Conservation (phyloP, 2,113 vertebrate genomes). For the Chloropsis cyanopogon region DNA sequence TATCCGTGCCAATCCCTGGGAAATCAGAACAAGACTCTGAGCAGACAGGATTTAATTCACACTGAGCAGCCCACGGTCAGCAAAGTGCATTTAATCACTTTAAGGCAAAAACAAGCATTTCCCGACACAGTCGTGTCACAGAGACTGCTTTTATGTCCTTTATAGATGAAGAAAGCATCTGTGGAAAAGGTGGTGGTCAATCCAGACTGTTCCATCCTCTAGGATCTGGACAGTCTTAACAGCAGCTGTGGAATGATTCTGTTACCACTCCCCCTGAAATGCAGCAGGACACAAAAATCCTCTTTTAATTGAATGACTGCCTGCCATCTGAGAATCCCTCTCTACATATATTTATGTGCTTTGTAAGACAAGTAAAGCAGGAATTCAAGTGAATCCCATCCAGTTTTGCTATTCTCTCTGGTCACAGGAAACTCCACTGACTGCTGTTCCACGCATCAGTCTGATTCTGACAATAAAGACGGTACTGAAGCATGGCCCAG, state of each 20-base stretch:
- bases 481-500: not conserved
- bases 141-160: not conserved
- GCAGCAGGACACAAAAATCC: not conserved
- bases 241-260: not conserved
- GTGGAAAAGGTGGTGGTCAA: not conserved
- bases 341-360: not conserved
- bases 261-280: not conserved
- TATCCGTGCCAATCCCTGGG: conserved; percentile 82
- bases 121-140: fast-evolving
- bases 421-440: not conserved
- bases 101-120: not conserved
- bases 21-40: not conserved
- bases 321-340: not conserved
- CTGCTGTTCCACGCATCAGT: not conserved
- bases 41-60: not conserved
- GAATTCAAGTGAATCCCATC: not conserved
- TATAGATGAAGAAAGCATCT: not conserved
- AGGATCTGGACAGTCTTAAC: not conserved
- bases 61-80: not conserved
- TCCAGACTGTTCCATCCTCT: not conserved
- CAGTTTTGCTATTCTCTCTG: not conserved
- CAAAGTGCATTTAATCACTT: not conserved
- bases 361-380: not conserved
- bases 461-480: not conserved
- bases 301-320: not conserved